A percentile compares a stretch with the other conserved stretches of the same genome.
These are phyloP conservation scores for Oxycera nigricornis DNA, from an alignment of 2,888 invertebrate species.

Conservation along the genomic window DNA sequence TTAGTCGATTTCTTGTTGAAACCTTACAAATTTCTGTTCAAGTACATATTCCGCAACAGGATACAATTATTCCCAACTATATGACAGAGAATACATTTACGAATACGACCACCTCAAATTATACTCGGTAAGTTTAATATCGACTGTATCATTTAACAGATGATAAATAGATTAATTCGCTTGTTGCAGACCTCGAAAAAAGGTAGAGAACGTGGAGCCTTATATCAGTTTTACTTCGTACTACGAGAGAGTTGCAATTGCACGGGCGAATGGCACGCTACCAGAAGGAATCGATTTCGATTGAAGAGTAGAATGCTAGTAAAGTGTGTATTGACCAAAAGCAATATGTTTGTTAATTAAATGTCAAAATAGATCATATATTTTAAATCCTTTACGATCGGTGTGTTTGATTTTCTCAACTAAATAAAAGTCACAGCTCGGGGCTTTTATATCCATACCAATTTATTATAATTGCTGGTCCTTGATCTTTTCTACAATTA, in stretches of 20 bases:
- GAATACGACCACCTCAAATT: constrained; percentile 51
- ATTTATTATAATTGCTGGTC: too few species aligned
- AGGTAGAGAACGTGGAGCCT: constrained; percentile 71
- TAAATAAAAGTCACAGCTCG: too few species aligned
- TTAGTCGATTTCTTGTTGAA: too few species aligned
- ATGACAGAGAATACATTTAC: constrained; percentile 40
- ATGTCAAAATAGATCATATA: neutral
- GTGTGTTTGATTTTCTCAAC: too few species aligned
- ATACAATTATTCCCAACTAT: constrained; percentile 29
- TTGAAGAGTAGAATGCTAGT: constrained; percentile 44
- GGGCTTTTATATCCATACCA: too few species aligned
- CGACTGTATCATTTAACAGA: constrained; percentile 55
- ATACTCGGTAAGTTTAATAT: constrained; percentile 52
- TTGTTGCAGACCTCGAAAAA: constrained; percentile 53
- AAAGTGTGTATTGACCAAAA: neutral
- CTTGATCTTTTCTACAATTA: too few species aligned
- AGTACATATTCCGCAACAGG: neutral
- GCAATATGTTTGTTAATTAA: neutral
- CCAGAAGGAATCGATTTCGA: constrained; percentile 68
- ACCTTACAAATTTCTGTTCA: too few species aligned
- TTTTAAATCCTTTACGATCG: too few species aligned
- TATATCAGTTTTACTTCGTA: constrained; percentile 88
- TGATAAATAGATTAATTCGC: constrained; percentile 56
- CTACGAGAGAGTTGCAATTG: constrained; percentile 74
- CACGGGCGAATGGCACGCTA: constrained; percentile 70